A percentile compares a stretch with the other conserved stretches of the same genome.
phyloP scores from a whole-genome alignment of 2,113 vertebrate genomes.

The Sturnira hondurensis region DNA sequence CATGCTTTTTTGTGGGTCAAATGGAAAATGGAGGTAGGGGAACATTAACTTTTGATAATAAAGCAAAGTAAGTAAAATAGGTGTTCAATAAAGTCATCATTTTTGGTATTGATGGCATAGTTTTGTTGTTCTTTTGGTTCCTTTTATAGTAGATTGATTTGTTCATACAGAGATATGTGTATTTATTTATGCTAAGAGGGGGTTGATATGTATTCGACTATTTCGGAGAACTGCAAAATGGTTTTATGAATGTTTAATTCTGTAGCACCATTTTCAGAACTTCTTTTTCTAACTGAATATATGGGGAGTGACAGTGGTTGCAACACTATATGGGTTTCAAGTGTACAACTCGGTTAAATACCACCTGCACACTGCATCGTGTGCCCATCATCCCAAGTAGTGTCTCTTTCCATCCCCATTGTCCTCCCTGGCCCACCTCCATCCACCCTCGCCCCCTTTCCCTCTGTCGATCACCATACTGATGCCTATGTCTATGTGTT shows the following conservation, averaged over 20 bases:
- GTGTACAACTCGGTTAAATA: too few species aligned
- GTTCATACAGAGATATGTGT: neutral
- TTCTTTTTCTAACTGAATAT: too few species aligned
- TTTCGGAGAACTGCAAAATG: neutral
- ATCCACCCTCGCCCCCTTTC: too few species aligned
- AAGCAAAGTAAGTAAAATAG: neutral
- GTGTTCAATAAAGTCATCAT: neutral
- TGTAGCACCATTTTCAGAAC: neutral
- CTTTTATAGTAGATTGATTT: neutral
- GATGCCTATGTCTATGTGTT: too few species aligned
- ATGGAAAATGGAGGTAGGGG: neutral
- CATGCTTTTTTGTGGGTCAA: neutral
- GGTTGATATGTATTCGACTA: neutral
- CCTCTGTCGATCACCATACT: too few species aligned
- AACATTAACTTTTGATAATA: neutral
- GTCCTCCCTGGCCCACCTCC: too few species aligned
- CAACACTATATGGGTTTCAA: too few species aligned
- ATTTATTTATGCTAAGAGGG: slow-evolving; percentile 1
- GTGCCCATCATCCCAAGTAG: too few species aligned
- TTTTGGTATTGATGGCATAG: neutral
- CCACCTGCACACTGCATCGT: too few species aligned
- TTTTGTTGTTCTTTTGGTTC: neutral
- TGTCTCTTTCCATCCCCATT: too few species aligned
- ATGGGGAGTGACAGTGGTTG: too few species aligned
- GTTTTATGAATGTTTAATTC: neutral